Evolutionary conservation across 1,140 invertebrate genomes (phyloP), one percentile per base, ranked within the genome.

Genomic region (Zaprionus davidi): DNA sequence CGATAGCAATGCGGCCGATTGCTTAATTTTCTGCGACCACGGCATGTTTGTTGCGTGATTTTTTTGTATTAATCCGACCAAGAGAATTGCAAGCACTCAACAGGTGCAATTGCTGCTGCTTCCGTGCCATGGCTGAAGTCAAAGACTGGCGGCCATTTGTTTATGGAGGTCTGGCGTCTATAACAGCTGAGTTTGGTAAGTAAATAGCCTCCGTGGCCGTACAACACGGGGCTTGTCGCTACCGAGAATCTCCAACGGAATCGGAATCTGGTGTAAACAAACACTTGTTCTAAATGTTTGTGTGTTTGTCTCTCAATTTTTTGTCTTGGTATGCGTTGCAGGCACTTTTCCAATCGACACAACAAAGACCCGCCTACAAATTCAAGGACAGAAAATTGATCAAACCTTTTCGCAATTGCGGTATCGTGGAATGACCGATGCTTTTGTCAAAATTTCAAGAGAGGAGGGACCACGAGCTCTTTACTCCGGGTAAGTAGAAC

Each of bases 331-430:
- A 9, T 22, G 46, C 20, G 17, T 51, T 94, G 56, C 91, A 99
- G 98, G 98, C 71, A 99, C 98, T n/a, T 99, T 99, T 94, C 98
- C 98, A 17, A 96, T 99, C 79, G 98, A 99, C 93, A 97, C 98
- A 17, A 98, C 98, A 38, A 99, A 99, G 94, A 99, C 98, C 36
- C 94, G 98, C 81, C 95, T 99, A 44, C 98, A 99, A 95, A 96
- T 99, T 83, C 98, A 99, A 93, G 98, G 98, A 13, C 98, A 99
- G 93, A 96, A 95, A 91, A 94, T 95, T 80, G 97, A 98, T 93
- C 94, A 95, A 73, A 95, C 94, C 68, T 95, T 96, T 94, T 94
- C 96, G 44, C 94, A 95, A 90, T 93, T 97, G 15, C 96, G 96
- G 78, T 99, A 99, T 92, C 95, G 95, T 78, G 98, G 98, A 66